These are phyloP conservation scores for Caenorhabditis sp. DNA, from an alignment of 2,888 invertebrate species.

Conservation along the genomic window DNA sequence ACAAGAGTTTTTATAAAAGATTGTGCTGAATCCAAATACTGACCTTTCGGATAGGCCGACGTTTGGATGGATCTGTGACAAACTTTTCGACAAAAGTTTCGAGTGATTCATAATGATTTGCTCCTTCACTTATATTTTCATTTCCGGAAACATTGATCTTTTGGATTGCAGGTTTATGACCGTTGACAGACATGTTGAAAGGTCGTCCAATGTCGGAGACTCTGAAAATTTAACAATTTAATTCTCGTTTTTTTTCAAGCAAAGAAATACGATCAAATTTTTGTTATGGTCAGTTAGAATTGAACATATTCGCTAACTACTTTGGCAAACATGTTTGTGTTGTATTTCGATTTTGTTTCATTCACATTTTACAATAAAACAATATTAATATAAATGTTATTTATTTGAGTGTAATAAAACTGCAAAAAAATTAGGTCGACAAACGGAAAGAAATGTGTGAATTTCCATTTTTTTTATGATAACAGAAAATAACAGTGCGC, in stretches of 20 bases:
- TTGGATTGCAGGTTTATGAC: conserved; percentile 30
- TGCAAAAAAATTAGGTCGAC: not conserved
- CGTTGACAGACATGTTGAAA: conserved; percentile 38
- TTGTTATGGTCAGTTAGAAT: not conserved
- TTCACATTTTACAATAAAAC: not conserved
- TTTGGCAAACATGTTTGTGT: conserved; percentile 3
- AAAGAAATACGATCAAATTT: not conserved
- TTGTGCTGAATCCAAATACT: not conserved
- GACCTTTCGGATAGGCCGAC: conserved; percentile 60
- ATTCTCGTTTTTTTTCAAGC: not conserved
- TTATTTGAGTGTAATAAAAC: not conserved
- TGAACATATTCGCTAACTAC: conserved; percentile 3
- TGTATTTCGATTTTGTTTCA: not conserved
- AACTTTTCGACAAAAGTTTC: conserved; percentile 58
- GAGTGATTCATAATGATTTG: conserved; percentile 37
- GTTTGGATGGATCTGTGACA: conserved; percentile 52
- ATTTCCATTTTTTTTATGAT: not conserved
- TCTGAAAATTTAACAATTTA: conserved; percentile 15
- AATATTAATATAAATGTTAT: not conserved
- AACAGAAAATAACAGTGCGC: not conserved
- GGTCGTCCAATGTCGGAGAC: conserved; percentile 36
- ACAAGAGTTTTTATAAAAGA: conserved; percentile 11
- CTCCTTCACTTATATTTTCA: conserved; percentile 35
- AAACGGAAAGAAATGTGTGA: not conserved
- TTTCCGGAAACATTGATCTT: conserved; percentile 28